Conservation (phyloP, 2,113 vertebrate genomes). For the Oceanodroma tethys region DNA sequence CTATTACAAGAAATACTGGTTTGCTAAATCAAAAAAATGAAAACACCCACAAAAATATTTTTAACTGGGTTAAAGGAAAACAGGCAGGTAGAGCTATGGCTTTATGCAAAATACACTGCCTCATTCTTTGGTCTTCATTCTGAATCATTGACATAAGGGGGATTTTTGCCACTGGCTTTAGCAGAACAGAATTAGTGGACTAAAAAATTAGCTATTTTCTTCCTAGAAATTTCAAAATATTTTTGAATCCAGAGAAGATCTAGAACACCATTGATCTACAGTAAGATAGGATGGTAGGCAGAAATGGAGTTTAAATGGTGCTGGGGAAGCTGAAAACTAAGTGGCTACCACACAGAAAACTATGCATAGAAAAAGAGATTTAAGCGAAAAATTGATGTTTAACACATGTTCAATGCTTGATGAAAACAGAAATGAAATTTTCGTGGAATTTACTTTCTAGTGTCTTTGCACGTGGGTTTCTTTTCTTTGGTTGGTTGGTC, state of each 20-base stretch:
- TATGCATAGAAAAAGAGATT: background rate
- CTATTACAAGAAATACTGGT: background rate
- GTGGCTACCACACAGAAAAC: background rate
- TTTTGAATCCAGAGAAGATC: background rate
- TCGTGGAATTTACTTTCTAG: background rate
- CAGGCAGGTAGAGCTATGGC: background rate
- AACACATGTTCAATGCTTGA: background rate
- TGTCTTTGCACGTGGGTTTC: accelerated
- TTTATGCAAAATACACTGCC: background rate
- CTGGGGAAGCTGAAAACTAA: background rate
- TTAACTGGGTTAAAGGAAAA: background rate
- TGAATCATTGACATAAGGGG: background rate
- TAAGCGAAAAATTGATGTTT: background rate
- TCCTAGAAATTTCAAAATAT: background rate
- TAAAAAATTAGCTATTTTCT: background rate
- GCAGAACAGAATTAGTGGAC: background rate
- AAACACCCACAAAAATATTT: background rate
- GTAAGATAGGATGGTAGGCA: background rate
- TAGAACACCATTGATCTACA: background rate
- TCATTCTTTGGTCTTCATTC: background rate
- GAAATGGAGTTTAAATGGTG: background rate
- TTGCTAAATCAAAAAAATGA: background rate
- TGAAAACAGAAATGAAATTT: background rate
- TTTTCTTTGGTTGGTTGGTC: background rate
- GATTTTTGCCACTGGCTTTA: background rate